Base-by-base conservation (phyloP, 2,113 vertebrate genomes). In the Chaetops frenatus region DNA sequence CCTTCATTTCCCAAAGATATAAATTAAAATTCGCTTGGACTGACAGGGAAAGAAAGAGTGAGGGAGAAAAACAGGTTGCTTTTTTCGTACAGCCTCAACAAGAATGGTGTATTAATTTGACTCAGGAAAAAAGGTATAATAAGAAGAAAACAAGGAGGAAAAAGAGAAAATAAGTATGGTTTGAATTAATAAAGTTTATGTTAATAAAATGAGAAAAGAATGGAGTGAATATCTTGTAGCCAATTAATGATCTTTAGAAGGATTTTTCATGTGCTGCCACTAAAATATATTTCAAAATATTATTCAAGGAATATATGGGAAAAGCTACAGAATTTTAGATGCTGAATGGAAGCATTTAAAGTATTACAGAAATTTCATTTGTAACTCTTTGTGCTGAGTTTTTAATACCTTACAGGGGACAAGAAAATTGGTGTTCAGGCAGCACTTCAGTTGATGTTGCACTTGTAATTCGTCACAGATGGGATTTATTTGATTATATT, bases 311-410 rank as follows among this genome's bases (percentile, higher is more conserved):
- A 58, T 40, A 77, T 13, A 18, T 50, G 67, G 50, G 42, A 72
- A 92, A 92, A 69, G 4, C 69, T 53, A 54, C 28, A 61, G 48
- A 51, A 38, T 47, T 95, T 85, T 62, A 88, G 73, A 74, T 13
- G 29, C 66, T 70, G 12, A 70, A 56, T 85, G 45, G 65, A 60
- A 71, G 28, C 51, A 90, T 96, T 95, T 92, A 81, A 76, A 72
- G 20, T 60, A 88, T 80, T 88, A 82, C 9, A 70, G 35, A 86
- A 79, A 91, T 94, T 91, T 87, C 19, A 91, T 93, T 86, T 94
- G 31, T 92, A 91, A 90, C 8, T 22, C 54, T 86, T 82, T 89
- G 29, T 91, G 56, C 48, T 9, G 53, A 82, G 64, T 51, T 90
- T 94, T 94, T 90, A 89, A 58, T 87, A 53, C 35, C 19, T 95